A percentile compares a stretch with the other conserved stretches of the same genome.
phyloP scores from a whole-genome alignment of 2,797 vertebrate species.

The Tadarida brasiliensis region DNA sequence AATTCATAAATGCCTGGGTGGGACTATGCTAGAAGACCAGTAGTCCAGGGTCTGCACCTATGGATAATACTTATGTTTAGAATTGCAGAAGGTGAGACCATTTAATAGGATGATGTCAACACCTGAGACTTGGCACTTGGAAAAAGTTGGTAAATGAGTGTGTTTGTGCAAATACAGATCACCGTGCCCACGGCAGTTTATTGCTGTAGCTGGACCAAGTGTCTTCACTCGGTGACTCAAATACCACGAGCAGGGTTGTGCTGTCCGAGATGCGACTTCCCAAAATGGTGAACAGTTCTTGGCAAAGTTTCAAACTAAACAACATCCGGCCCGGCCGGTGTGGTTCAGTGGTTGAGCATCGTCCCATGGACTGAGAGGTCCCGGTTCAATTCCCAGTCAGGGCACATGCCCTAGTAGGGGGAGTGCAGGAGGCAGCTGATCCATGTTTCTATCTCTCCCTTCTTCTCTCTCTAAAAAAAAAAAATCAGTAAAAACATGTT shows the following conservation, averaged over 20 bases:
- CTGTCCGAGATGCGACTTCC: background rate
- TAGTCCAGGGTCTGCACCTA: background rate
- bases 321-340: no score
- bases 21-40: background rate
- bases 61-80: background rate
- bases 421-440: no score
- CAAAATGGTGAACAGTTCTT: background rate
- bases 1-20: background rate
- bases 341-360: no score
- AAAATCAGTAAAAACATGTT: no score
- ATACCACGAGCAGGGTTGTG: background rate
- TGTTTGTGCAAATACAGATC: background rate
- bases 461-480: no score
- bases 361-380: no score
- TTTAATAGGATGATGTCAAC: background rate
- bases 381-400: no score
- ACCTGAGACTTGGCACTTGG: background rate
- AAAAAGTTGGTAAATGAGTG: background rate
- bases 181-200: fast-evolving
- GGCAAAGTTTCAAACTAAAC: background rate
- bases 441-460: no score
- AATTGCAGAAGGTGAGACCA: background rate
- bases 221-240: background rate
- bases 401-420: no score
- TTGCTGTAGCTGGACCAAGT: background rate